Base-by-base conservation (phyloP, 2,888 invertebrate species). In the Plutella xylostella region DNA sequence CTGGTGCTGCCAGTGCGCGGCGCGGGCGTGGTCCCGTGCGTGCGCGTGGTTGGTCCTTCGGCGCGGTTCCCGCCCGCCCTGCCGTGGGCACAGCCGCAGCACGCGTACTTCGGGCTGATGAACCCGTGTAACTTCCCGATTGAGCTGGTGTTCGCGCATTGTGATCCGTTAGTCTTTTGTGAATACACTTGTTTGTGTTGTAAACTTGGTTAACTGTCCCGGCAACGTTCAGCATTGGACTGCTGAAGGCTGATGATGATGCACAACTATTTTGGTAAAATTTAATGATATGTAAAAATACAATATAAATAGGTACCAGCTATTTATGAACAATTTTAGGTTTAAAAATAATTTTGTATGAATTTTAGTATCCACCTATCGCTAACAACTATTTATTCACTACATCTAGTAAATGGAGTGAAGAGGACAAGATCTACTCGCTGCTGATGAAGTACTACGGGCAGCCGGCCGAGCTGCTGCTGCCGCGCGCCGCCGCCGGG, bases 101-200 rank as follows among this genome's bases (percentile, higher is more conserved):
- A 87, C 41, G 76, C 85, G 49, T 84, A 74, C 50, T 85, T 92
- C 48, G 78, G 83, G 3, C 63, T 92, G 5, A 85, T 86, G 46
- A 92, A 92, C 63, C 85, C 85, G 0, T 88, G 88, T 48, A 65
- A 78, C 4, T 88, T 88, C 65, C 88, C 91, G 0, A 77, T 92
- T 17, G 91, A 92, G 67, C 75, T 90, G 40, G 89, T 88, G 59
- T 87, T 90, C 65, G 73, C 88, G 15, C 90, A 92, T 63, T 87
- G 86, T 58, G 90, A 92, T 61, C 61, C 70, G 89, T 89, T 73
- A 80, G 78, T 66, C n/a, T n/a, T n/a, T n/a, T n/a, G n/a, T n/a
- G n/a, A n/a, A n/a, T n/a, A n/a, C n/a, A n/a, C n/a, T n/a, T n/a
- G n/a, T n/a, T n/a, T n/a, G n/a, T n/a, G n/a, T n/a, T n/a, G n/a